Evolutionary conservation across 2,797 vertebrate species (phyloP), one percentile per base, ranked within the genome.

Genomic region (Galago senegalensis): DNA sequence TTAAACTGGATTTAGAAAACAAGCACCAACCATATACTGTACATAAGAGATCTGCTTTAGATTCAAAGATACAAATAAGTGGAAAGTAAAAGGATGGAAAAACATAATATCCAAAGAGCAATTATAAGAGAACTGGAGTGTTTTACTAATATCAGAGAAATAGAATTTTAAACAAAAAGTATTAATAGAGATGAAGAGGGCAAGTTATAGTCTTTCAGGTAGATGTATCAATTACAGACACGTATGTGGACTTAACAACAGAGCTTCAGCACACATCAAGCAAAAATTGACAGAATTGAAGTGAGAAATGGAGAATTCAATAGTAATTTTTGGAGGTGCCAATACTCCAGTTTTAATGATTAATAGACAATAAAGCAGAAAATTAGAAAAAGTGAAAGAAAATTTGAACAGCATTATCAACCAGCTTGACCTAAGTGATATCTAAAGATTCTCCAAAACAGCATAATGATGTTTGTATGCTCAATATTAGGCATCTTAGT

Each of bases 331-430:
- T 87, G 37, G 43, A 89, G 21, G 80, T 67, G 46, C 40, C 34
- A 90, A 49, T 83, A 61, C 49, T 95, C 70, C 56, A 72, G 37
- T 93, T 86, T 83, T 81, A 94, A 90, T 72, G 87, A 83, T 49
- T 49, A 53, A 83, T 61, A 65, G 27, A 88, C 16, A 75, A 49
- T 34, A 72, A 88, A 72, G 34, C 23, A 93, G 69, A 91, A 90
- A 92, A 87, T 72, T 53, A 92, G 20, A 31, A 82, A 94, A 65
- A 7, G 17, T 83, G 60, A 34, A 9, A 83, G 65, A 65, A 5
- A 23, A 79, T 18, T 81, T 89, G 34, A 94, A 46, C 21, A 73
- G 37, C 8, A 53, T 53, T 46, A n/a, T 73, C 75, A 93, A 53
- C 18, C 43, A 87, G 34, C 25, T 60, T 53, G n/a, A 61, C 65